Evolutionary conservation across 2,113 vertebrate species (phyloP), one percentile per base, ranked within the genome.

Genomic region (Lepus europaeus): DNA sequence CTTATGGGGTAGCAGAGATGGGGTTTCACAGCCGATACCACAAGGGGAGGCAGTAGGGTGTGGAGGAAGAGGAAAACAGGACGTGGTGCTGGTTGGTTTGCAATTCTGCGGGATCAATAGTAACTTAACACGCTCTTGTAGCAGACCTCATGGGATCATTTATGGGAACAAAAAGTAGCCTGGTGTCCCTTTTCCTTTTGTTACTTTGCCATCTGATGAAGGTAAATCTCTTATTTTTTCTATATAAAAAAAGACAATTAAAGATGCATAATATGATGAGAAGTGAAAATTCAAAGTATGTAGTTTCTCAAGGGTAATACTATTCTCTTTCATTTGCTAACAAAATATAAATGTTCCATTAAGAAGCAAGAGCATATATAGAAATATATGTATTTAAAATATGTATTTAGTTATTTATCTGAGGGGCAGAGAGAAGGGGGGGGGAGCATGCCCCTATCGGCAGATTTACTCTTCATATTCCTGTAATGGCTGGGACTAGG

Each of bases 261-360:
- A 19, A 16, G 13, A 59, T 82, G 23, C 10, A 63, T 29, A 73
- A 69, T 61, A 89, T 59, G 14, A 78, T 69, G 33, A 82, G 73
- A 89, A 93, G 73, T 66, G n/a, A 84, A 63, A 92, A 59, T 78
- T 53, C 17, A 68, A 45, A 2, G 14, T 63, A 5, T 7, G 0
- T 31, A 61, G 13, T 64, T 92, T 78, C 84, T 78, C 70, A 22
- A 61, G 20, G 13, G 25, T 36, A 90, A 20, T 88, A 76, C 29
- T 94, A 81, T 93, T 33, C 31, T 89, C 14, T 74, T 87, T 95
- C 80, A 69, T 94, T 39, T 87, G 89, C 64, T 61, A 25, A 73
- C 93, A 95, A 93, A 73, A 72, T 36, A 36, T 25, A 85, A 59
- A 63, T 72, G 9, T 69, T 66, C 12, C 77, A 27, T 76, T 76